Percentiles rank a stretch among this genome's conserved stretches.
phyloP scores from a whole-genome alignment of 2,888 invertebrate genomes.

The Stictocephala bisonia region DNA sequence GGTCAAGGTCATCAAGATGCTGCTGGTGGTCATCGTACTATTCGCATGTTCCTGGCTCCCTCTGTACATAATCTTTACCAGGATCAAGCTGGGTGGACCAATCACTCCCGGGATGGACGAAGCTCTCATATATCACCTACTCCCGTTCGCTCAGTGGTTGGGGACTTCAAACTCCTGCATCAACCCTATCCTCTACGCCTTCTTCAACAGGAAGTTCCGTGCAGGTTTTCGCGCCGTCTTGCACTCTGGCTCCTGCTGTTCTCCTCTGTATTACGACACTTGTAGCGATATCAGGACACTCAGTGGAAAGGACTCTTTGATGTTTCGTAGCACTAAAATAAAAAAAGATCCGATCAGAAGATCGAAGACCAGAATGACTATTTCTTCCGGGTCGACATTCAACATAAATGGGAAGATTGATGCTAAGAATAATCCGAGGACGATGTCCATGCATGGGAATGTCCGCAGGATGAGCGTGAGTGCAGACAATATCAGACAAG shows the following conservation, averaged over 20 bases:
- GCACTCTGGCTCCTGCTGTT: constrained; percentile 64
- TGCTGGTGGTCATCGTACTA: constrained; percentile 68
- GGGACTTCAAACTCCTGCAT: constrained; percentile 70
- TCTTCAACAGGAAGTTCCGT: constrained; percentile 69
- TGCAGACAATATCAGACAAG: constrained; percentile 33
- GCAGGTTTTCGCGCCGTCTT: constrained; percentile 67
- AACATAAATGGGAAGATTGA: constrained; percentile 50
- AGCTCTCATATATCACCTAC: constrained; percentile 61
- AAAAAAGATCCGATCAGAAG: constrained; percentile 44
- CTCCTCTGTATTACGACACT: constrained; percentile 56
- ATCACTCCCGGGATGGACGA: constrained; percentile 58
- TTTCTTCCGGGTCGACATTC: constrained; percentile 49
- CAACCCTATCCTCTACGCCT: constrained; percentile 70
- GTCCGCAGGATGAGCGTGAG: constrained; percentile 17
- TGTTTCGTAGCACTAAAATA: constrained; percentile 40
- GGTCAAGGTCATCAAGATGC: constrained; percentile 65
- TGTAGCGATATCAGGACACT: constrained; percentile 45
- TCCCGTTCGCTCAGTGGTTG: constrained; percentile 68
- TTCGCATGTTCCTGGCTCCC: constrained; percentile 70
- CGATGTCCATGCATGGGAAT: constrained; percentile 51
- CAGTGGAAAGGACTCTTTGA: constrained; percentile 42
- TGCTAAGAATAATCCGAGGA: constrained; percentile 40
- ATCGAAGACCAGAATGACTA: constrained; percentile 54
- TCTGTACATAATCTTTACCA: constrained; percentile 66
- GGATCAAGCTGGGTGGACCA: constrained; percentile 63